A percentile compares a stretch with the other conserved stretches of the same genome.
phyloP scores from a whole-genome alignment of 1,140 invertebrate species.

The Conus betulinus region DNA sequence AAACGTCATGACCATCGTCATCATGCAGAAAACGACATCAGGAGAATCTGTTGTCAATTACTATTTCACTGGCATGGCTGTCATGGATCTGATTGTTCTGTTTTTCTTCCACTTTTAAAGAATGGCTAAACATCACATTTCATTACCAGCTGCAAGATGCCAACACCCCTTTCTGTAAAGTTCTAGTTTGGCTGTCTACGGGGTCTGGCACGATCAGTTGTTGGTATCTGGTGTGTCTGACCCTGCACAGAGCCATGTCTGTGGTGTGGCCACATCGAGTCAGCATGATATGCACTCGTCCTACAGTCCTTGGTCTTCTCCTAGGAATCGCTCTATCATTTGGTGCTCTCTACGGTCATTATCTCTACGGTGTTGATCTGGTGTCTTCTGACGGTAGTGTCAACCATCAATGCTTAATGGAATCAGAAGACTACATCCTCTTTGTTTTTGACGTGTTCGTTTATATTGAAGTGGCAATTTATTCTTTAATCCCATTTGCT shows the following conservation, averaged over 20 bases:
- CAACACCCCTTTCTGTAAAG: not conserved
- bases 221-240: not conserved
- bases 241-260: slow-evolving; percentile 9
- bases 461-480: not conserved
- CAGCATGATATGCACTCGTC: not conserved
- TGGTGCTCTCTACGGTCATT: not conserved
- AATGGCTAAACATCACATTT: not conserved
- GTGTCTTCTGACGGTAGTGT: not conserved
- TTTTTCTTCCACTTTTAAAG: too few relatives aligned
- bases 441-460: not conserved
- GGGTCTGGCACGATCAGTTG: not conserved
- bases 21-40: not conserved
- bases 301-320: not conserved
- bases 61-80: slow-evolving; percentile 7
- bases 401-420: not conserved
- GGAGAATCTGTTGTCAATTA: not conserved
- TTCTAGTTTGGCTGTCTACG: not conserved
- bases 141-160: not conserved
- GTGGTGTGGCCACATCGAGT: slow-evolving; percentile 16
- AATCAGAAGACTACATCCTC: not conserved
- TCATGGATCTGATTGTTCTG: not conserved
- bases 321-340: not conserved
- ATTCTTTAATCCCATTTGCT: not conserved
- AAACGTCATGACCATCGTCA: slow-evolving; percentile 26
- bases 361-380: not conserved